Conservation (phyloP, 2,888 invertebrate species). For the Nipponacmea schrenckii region DNA sequence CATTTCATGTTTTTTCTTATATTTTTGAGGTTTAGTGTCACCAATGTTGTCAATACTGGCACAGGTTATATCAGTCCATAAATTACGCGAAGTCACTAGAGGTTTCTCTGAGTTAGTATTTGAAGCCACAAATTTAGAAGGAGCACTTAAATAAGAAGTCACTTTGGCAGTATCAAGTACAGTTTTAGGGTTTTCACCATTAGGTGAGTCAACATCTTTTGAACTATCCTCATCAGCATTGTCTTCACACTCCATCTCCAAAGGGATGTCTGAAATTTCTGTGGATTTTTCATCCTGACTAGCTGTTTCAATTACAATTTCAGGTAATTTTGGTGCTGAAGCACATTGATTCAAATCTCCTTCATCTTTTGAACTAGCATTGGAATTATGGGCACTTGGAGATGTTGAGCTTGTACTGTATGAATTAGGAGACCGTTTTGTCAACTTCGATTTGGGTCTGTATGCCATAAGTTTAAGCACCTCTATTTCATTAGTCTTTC, state of each 20-base stretch:
- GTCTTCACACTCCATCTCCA: background rate
- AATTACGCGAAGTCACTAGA: background rate
- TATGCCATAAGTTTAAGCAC: background rate
- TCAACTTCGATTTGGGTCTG: background rate
- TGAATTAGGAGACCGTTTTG: no score
- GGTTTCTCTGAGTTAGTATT: background rate
- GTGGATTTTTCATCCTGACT: background rate
- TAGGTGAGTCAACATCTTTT: background rate
- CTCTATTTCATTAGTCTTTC: background rate
- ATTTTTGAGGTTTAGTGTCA: background rate
- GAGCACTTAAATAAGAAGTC: background rate
- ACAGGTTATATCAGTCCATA: background rate
- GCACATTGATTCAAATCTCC: background rate
- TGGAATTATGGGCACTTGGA: background rate
- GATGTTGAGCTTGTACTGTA: background rate
- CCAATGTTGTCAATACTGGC: background rate
- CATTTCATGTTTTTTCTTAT: background rate
- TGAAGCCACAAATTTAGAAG: constrained; percentile 1
- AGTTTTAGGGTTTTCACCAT: background rate
- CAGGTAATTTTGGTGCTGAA: background rate
- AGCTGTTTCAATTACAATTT: background rate
- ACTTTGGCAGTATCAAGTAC: constrained; percentile 1
- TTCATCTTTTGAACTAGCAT: background rate
- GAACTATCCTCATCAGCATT: background rate
- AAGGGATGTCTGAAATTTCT: background rate